Conservation (phyloP, 2,113 vertebrate species). For the Oreochromis spilurus region DNA sequence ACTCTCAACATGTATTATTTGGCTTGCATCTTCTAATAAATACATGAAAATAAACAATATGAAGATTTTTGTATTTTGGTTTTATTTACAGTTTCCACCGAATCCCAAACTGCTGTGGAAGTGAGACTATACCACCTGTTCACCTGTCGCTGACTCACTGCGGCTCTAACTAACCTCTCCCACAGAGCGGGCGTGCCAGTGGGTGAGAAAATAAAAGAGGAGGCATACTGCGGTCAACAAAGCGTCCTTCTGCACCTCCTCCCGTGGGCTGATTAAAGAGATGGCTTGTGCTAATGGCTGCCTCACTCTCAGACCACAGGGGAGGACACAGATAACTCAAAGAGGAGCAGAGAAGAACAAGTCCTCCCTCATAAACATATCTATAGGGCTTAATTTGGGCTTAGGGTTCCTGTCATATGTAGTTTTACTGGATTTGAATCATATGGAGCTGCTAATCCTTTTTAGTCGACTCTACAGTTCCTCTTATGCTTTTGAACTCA, state of each 20-base stretch:
- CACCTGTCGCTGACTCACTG: slow-evolving; percentile 43
- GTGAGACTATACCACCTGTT: slow-evolving; percentile 34
- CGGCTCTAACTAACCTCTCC: slow-evolving; percentile 26
- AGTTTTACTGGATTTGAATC: neutral
- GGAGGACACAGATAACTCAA: slow-evolving; percentile 50
- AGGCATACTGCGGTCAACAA: slow-evolving; percentile 49
- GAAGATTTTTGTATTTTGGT: neutral
- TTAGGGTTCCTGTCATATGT: neutral
- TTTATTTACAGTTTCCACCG: neutral
- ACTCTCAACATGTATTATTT: too few species aligned
- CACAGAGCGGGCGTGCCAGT: slow-evolving; percentile 46
- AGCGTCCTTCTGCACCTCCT: slow-evolving; percentile 49
- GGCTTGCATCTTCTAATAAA: neutral
- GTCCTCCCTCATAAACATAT: neutral
- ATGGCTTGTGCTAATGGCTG: slow-evolving; percentile 55
- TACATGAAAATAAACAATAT: neutral
- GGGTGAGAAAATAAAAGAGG: slow-evolving; percentile 72
- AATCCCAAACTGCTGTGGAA: neutral
- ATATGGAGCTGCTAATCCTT: neutral
- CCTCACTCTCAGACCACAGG: slow-evolving; percentile 50
- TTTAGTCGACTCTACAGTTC: neutral
- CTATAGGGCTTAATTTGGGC: neutral
- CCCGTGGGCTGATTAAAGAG: slow-evolving; percentile 73
- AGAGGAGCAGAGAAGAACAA: neutral
- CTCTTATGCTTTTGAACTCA: fast-evolving